Evolutionary conservation across 2,113 vertebrate genomes (phyloP).

Genomic region (Peromyscus leucopus): DNA sequence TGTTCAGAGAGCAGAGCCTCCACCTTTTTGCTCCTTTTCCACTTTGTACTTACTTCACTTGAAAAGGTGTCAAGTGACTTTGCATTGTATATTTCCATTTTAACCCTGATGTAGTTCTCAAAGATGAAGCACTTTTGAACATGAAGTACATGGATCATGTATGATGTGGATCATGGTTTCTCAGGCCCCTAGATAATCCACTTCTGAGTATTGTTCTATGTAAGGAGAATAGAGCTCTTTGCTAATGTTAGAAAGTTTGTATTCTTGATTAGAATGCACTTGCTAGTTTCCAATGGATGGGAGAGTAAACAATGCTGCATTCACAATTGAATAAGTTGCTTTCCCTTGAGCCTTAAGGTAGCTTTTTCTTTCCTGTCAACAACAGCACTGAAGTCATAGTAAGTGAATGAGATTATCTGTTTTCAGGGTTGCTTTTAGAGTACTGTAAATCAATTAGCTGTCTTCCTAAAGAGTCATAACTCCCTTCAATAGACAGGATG

Average conservation of each 20-base stretch:
- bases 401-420: conserved; percentile 76
- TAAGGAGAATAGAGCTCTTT: conserved; percentile 76
- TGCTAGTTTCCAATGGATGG: conserved; percentile 81
- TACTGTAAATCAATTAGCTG: conserved; percentile 80
- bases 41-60: conserved; percentile 71
- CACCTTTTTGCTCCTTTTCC: conserved; percentile 72
- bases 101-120: conserved; percentile 75
- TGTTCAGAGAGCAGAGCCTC: conserved; percentile 76
- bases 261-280: conserved; percentile 75
- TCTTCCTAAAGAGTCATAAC: conserved; percentile 77
- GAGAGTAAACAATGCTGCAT: conserved; percentile 80
- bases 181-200: conserved; percentile 81
- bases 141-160: conserved; percentile 74
- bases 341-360: conserved; percentile 84
- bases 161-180: conserved; percentile 79
- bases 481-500: conserved; percentile 63
- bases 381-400: conserved; percentile 78
- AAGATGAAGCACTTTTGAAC: conserved; percentile 84
- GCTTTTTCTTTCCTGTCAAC: conserved; percentile 71
- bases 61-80: conserved; percentile 73
- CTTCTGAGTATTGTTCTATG: conserved; percentile 74
- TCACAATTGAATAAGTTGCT: conserved; percentile 78
- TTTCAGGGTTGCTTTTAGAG: conserved; percentile 82
- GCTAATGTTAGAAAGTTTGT: conserved; percentile 78
- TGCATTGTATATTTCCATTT: conserved; percentile 80